Evolutionary conservation across 2,888 invertebrate species (phyloP).

Genomic region (Horisme vitalbata): DNA sequence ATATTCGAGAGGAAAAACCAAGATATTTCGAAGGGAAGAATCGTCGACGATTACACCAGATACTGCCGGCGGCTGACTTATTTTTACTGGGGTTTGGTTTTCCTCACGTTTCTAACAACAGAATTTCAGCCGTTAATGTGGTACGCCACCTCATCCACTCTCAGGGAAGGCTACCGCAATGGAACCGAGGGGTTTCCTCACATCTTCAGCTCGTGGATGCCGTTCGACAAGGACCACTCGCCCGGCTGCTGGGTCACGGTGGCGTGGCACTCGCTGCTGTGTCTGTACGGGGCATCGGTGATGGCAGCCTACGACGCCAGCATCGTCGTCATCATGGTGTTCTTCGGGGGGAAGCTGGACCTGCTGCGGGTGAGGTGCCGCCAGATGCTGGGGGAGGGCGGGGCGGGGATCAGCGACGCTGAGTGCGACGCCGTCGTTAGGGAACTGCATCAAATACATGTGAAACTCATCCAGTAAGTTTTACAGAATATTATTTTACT

Average conservation of each 20-base stretch:
- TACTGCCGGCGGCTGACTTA: conserved; percentile 62
- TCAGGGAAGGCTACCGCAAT: conserved; percentile 51
- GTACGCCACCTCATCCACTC: conserved; percentile 5
- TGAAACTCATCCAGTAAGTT: conserved; percentile 61
- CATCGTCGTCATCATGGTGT: conserved; percentile 62
- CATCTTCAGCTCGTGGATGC: conserved; percentile 72
- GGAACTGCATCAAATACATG: conserved; percentile 56
- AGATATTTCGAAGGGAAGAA: conserved; percentile 40
- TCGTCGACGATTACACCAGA: conserved; percentile 57
- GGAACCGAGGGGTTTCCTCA: conserved; percentile 64
- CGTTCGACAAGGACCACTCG: conserved; percentile 60
- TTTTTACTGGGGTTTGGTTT: conserved; percentile 62
- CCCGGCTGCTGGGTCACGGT: conserved; percentile 67
- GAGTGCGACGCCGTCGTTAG: conserved; percentile 40
- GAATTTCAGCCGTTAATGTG: conserved; percentile 10
- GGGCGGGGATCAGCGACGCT: conserved; percentile 36
- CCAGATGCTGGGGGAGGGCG: conserved; percentile 46
- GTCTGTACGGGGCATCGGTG: conserved; percentile 53
- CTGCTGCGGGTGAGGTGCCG: conserved; percentile 60
- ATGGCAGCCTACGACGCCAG: conserved; percentile 63
- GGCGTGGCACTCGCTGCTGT: conserved; percentile 52
- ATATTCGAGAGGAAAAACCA: conserved; percentile 52
- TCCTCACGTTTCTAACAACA: conserved; percentile 41
- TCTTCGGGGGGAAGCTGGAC: conserved; percentile 67
- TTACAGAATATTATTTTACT: too few relatives aligned